Base-by-base conservation (phyloP, 2,113 vertebrate genomes). In the Hippocampus comes region DNA sequence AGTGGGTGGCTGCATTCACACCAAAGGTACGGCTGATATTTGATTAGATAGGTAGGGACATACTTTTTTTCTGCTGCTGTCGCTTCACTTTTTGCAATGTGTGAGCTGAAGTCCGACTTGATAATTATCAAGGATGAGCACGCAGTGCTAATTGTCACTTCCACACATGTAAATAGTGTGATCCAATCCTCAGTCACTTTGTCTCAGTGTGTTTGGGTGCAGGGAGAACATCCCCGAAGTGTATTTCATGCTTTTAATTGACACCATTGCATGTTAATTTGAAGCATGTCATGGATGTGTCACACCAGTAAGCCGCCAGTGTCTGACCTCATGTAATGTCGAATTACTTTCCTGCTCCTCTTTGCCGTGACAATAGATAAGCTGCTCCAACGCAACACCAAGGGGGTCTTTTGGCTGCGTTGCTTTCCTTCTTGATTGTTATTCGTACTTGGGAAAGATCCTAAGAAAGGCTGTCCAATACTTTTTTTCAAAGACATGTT, bases 171-270 rank as follows among this genome's bases (percentile, higher is more conserved):
- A 76, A 78, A 76, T 75, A 78, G 68, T 67, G 82, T 79, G 76
- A 83, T 63, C 53, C 77, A 75, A 78, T 70, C 76, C 73, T 75
- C 71, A 43, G 60, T 77, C 78, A 77, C 79, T 76, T 84, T 82
- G 74, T 78, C 71, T 81, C 65, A 25, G 70, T 60, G 79, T 78
- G 74, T 73, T 67, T 9, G 55, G 67, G 72, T 48, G n/a, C 67
- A 8, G 67, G 43, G 68, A 76, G 53, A 23, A 21, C 67, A 48
- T 66, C 43, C 23, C 79, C 76, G 82, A 88, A 88, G 86, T 85
- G 84, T 78, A 87, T 89, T 90, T 90, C 88, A 90, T 87, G 86
- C 87, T 84, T 88, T 89, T 91, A 91, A 92, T 92, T 89, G 88
- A 88, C 84, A 83, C 70, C 76, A 72, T 82, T 79, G 84, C 82